Evolutionary conservation across 2,797 vertebrate species (phyloP).

Genomic region (Halcyon badia): DNA sequence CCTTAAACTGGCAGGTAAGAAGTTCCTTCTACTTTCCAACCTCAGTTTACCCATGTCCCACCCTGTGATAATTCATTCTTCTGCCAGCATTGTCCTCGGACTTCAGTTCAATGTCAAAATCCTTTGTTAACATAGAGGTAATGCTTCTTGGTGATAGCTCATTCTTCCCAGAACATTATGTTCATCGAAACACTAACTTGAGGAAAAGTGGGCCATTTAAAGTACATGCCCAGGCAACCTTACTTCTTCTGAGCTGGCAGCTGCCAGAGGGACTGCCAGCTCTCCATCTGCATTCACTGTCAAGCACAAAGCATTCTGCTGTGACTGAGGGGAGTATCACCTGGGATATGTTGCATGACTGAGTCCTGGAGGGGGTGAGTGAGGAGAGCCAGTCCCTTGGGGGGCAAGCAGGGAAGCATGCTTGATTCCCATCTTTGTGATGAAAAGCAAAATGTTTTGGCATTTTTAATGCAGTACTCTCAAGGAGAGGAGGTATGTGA

Average conservation of each 20-base stretch:
- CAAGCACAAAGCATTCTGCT: neutral
- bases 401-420: neutral
- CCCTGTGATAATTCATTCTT: slow-evolving; percentile 16
- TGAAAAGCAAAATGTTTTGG: neutral
- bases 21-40: slow-evolving; percentile 23
- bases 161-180: slow-evolving; percentile 53
- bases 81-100: slow-evolving; percentile 46
- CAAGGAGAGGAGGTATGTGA: neutral
- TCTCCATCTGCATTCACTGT: neutral
- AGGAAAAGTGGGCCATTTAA: slow-evolving; percentile 66
- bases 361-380: fast-evolving
- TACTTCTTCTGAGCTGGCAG: slow-evolving; percentile 18
- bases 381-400: neutral
- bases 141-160: slow-evolving; percentile 69
- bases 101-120: slow-evolving; percentile 68
- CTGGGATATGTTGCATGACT: neutral
- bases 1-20: slow-evolving; percentile 6
- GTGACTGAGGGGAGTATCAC: neutral
- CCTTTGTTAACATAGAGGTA: slow-evolving; percentile 72
- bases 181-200: slow-evolving; percentile 55
- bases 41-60: neutral
- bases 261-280: slow-evolving; percentile 40
- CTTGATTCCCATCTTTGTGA: neutral
- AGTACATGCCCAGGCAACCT: slow-evolving; percentile 45
- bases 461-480: neutral